Conservation (phyloP, 2,797 vertebrate species). For the Anguilla obscura region DNA sequence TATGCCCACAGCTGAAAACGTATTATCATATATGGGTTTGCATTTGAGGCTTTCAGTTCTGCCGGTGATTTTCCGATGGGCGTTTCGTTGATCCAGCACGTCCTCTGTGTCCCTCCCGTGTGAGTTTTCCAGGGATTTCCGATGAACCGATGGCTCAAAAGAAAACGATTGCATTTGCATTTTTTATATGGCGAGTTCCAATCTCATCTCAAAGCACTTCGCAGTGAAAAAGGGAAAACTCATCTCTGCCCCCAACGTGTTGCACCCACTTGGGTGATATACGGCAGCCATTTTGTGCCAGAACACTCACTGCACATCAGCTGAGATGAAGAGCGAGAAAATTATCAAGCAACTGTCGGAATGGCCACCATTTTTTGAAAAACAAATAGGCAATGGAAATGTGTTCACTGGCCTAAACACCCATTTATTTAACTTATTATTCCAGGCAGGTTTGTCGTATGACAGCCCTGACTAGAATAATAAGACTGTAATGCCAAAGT, state of each 20-base stretch:
- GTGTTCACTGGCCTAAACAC: not conserved
- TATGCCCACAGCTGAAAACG: not conserved
- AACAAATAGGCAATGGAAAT: not conserved
- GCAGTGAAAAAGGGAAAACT: not conserved
- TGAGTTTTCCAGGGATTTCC: not conserved
- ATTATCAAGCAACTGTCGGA: not conserved
- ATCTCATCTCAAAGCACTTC: not conserved
- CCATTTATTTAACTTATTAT: not conserved
- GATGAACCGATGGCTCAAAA: not conserved
- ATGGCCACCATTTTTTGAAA: not conserved
- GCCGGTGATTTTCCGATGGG: not conserved
- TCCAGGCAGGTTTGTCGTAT: not conserved
- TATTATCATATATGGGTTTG: not conserved
- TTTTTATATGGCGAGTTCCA: not conserved
- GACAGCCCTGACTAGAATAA: not conserved
- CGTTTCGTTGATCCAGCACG: not conserved
- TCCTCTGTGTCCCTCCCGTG: not conserved
- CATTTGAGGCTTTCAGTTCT: not conserved
- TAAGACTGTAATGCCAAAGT: conserved; percentile 3
- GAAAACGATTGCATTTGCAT: not conserved
- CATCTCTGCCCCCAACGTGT: not conserved
- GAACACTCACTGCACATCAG: not conserved
- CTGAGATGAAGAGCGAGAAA: not conserved
- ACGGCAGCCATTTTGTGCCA: not conserved
- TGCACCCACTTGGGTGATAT: not conserved